Evolutionary conservation across 2,797 vertebrate genomes (phyloP).

Genomic region (Coregonus suidteri): DNA sequence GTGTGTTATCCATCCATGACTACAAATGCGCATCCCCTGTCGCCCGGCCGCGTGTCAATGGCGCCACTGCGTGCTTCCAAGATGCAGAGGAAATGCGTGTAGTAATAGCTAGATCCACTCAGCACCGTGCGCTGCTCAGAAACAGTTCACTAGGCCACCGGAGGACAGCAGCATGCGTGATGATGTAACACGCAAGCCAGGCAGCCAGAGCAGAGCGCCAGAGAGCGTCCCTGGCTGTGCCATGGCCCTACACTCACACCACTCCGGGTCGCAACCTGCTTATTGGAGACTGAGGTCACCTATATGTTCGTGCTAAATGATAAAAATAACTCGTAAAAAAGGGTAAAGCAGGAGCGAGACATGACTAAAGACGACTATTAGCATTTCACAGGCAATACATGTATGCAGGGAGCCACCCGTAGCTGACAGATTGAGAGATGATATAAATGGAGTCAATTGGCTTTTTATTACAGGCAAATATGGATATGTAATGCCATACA

Average conservation of each 20-base stretch:
- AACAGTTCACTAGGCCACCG: constrained; percentile 78
- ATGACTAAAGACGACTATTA: not conserved
- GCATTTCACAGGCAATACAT: not conserved
- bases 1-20: not conserved
- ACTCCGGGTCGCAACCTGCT: constrained; percentile 12
- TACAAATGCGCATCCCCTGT: constrained; percentile 2
- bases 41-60: not conserved
- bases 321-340: not conserved
- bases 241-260: constrained; percentile 2
- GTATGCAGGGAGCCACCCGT: not conserved
- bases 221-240: constrained; percentile 10
- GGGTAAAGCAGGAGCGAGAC: not conserved
- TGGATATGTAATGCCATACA: not conserved
- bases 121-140: constrained; percentile 48
- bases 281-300: constrained; percentile 19
- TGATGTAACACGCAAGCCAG: constrained; percentile 73
- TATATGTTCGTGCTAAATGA: constrained; percentile 14
- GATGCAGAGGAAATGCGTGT: constrained; percentile 57
- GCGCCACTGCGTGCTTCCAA: constrained; percentile 37
- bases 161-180: constrained; percentile 73
- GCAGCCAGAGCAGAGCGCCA: not conserved
- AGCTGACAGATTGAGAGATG: not conserved
- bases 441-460: not conserved
- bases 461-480: not conserved
- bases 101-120: constrained; percentile 63